Evolutionary conservation across 2,113 vertebrate genomes (phyloP).

Genomic region (Thinocorus orbignyianus): DNA sequence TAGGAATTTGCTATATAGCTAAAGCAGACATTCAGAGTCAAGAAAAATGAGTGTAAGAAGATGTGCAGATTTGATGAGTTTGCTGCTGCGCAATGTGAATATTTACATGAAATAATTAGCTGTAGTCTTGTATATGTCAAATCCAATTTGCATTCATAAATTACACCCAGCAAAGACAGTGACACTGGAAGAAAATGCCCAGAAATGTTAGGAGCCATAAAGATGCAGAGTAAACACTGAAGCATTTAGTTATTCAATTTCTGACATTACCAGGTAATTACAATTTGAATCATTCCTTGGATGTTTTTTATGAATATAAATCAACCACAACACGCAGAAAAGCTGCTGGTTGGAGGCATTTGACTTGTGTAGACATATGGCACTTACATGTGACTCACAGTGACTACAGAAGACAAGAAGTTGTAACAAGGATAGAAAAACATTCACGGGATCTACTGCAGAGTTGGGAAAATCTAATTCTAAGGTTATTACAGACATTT

Average conservation of each 20-base stretch:
- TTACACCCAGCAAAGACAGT: conserved; percentile 4
- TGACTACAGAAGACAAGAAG: not conserved
- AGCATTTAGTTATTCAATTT: conserved; percentile 55
- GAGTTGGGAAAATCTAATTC: not conserved
- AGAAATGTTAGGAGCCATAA: conserved; percentile 32
- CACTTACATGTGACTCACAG: not conserved
- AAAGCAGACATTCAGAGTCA: not conserved
- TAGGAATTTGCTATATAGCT: not conserved
- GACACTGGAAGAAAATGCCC: conserved; percentile 15
- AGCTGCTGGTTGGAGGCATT: not conserved
- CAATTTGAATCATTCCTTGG: conserved; percentile 27
- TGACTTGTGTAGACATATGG: not conserved
- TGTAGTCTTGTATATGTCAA: conserved; percentile 68
- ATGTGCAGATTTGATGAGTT: conserved; percentile 53
- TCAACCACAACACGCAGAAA: conserved; percentile 27
- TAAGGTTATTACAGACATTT: not conserved
- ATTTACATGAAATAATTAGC: conserved; percentile 70
- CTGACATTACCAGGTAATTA: conserved; percentile 59
- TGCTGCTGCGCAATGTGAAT: conserved; percentile 48
- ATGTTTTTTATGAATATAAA: conserved; percentile 24
- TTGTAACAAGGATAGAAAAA: not conserved
- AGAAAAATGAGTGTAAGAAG: not conserved
- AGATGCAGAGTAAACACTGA: conserved; percentile 35
- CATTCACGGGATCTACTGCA: not conserved
- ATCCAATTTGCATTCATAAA: conserved; percentile 73